Base-by-base conservation (phyloP, 2,113 vertebrate species). In the Sula dactylatra region DNA sequence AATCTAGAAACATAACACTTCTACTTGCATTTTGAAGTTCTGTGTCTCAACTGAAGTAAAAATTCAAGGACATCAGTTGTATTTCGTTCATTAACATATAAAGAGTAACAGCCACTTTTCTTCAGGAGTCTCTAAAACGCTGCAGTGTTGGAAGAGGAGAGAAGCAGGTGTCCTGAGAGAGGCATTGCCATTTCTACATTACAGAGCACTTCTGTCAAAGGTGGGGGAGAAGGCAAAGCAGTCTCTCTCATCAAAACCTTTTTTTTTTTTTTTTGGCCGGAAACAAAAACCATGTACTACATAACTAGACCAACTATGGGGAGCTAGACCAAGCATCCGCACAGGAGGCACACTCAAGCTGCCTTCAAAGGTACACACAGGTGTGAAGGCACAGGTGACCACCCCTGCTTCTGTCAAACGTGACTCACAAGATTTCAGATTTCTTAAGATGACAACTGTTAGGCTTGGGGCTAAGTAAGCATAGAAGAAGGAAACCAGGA, bases 241-340 rank as follows among this genome's bases (percentile, higher is more conserved):
- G 36, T 6, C 19, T 52, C 27, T 70, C 10, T 6, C 27, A 44
- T 38, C 38, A 55, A 49, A 55, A 29, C 22, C 5, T 4, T 29
- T 47, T 25, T 47, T 65, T 22, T 16, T 47, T 65, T 22, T 16
- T 42, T 50, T 27, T 18, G 3, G 24, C 24, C 36, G 45, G 55
- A 70, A 70, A 44, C 7, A 50, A 44, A 50, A 17, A 1, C 0
- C 17, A 56, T 0, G 0, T 44, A 50, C 8, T 9, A 22, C 1
- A 0, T n/a, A 56, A 56, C 11, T 17, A 62, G n/a, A 54, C 65
- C 10, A 54, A 50, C 12, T 32, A 50, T 1, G 13, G 15, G 1
- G 58, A 88, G 18, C 17, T 8, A 36, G 27, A 31, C 24, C 26
- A 19, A 32, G 12, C 3, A 4, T 25, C 49, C 1, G 1, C 17